Evolutionary conservation across 2,113 vertebrate genomes (phyloP), one percentile per base, ranked within the genome.

Genomic region (Benitochromis conjunctus): DNA sequence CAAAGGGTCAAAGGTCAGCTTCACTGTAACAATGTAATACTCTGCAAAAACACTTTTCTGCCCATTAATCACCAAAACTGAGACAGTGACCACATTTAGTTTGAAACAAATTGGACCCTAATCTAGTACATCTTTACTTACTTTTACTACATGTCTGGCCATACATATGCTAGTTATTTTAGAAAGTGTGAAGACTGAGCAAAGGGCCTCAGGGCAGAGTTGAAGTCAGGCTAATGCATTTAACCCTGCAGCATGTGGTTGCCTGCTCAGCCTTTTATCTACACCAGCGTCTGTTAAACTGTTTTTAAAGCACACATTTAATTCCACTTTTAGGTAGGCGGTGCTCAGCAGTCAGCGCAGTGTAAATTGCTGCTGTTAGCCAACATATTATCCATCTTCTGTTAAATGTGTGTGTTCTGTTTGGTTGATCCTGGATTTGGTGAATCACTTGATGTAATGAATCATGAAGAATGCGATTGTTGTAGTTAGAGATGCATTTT

Each of bases 381-480:
- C 69, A 74, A 74, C 43, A 29, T 29, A 13, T 48, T 29, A 12
- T 48, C 43, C 24, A 7, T 69, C 69, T 0, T 4, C 1, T 48
- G 66, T 48, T 9, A 4, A 74, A 46, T 51, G 69, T 74, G 24
- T 76, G n/a, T 11, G 9, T 48, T 76, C 29, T 76, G 24, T 51
- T 76, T 51, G 71, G 71, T 76, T 26, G 46, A n/a, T 34, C 24
- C 55, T 60, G 43, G 78, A 60, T 56, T 56, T 58, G 38, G 24
- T n/a, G 36, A 58, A 43, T 58, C 19, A 29, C 36, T 24, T 80
- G 24, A 80, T 43, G 34, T 18, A 41, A 46, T 46, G 10, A 80
- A 19, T 60, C 9, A 80, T 46, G 16, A 80, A 26, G 71, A 48
- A 76, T 76, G 46, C 31, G 46, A 53, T 34, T 76, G 26, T n/a